phyloP scores from a whole-genome alignment of 2,888 invertebrate species.

The Monoplex corrugatus region DNA sequence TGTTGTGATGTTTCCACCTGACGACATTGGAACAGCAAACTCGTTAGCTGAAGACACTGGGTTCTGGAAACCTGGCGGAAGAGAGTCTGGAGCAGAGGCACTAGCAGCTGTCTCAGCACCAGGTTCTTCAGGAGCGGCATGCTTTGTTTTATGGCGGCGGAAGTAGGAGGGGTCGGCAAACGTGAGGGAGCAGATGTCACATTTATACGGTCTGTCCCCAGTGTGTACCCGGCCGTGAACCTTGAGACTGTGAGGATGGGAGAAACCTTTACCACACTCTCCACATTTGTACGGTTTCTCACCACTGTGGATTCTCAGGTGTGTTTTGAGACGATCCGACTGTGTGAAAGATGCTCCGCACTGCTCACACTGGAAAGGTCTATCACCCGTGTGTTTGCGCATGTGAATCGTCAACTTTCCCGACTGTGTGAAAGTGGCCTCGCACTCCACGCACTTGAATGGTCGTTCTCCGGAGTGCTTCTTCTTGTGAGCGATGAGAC shows the following conservation, averaged over 20 bases:
- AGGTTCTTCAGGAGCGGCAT: background rate
- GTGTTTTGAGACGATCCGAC: conserved; percentile 48
- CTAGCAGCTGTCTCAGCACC: background rate
- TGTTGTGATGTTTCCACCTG: background rate
- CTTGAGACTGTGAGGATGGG: conserved; percentile 48
- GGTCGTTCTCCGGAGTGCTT: conserved; percentile 47
- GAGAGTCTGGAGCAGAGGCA: background rate
- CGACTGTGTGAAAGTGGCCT: conserved; percentile 39
- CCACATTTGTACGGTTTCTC: conserved; percentile 43
- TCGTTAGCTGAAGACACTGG: background rate
- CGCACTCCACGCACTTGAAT: conserved; percentile 35
- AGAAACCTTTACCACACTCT: conserved; percentile 43
- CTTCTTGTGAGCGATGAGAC: conserved; percentile 48
- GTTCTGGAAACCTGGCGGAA: background rate
- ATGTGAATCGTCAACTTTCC: conserved; percentile 49
- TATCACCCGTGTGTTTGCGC: conserved; percentile 45
- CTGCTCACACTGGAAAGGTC: conserved; percentile 47
- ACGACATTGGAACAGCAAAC: background rate
- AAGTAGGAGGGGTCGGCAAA: conserved; percentile 49
- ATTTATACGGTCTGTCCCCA: conserved; percentile 47
- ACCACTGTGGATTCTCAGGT: conserved; percentile 43
- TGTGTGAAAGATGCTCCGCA: conserved; percentile 48
- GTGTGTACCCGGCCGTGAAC: conserved; percentile 42
- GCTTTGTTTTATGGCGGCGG: conserved; percentile 47
- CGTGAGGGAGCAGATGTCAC: conserved; percentile 35